Percentiles rank a stretch among this genome's conserved stretches.
These are phyloP conservation scores for Xestoiulus laeticollis DNA, from an alignment of 2,888 invertebrate genomes.

Conservation along the genomic window DNA sequence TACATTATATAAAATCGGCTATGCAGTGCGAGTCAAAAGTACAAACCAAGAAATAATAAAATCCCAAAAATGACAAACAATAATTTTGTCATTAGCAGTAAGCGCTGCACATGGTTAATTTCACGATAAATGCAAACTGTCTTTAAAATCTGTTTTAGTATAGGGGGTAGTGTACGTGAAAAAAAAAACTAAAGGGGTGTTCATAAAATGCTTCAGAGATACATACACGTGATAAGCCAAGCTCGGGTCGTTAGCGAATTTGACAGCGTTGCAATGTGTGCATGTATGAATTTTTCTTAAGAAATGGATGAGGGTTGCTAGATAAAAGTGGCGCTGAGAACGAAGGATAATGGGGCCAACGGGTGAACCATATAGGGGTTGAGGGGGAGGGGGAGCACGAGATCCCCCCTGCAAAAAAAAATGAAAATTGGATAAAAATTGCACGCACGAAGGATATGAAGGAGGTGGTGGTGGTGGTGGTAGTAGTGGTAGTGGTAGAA, in stretches of 20 bases:
- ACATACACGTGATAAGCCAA: not conserved
- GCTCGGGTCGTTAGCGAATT: constrained; percentile 21
- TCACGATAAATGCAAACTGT: not conserved
- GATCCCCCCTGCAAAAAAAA: not conserved
- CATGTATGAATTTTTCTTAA: not conserved
- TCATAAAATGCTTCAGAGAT: constrained; percentile 10
- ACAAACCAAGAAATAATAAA: too few species aligned
- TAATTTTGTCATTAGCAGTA: too few species aligned
- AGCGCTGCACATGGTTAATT: not conserved
- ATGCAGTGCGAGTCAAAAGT: too few species aligned
- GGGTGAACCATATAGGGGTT: not conserved
- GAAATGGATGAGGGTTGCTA: constrained; percentile 24
- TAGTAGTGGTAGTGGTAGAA: not conserved
- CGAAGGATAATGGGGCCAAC: not conserved
- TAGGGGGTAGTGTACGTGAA: not conserved
- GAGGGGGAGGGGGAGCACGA: not conserved
- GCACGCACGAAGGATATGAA: constrained; percentile 23
- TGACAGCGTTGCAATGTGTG: not conserved
- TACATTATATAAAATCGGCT: too few species aligned
- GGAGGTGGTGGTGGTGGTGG: not conserved
- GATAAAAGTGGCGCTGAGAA: constrained; percentile 10
- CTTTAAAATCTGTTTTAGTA: not conserved
- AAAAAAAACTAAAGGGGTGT: not conserved
- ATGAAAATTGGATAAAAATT: constrained; percentile 43
- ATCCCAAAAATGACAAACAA: too few species aligned